phyloP scores from a whole-genome alignment of 2,888 invertebrate genomes.

The Adelognathus sp. region DNA sequence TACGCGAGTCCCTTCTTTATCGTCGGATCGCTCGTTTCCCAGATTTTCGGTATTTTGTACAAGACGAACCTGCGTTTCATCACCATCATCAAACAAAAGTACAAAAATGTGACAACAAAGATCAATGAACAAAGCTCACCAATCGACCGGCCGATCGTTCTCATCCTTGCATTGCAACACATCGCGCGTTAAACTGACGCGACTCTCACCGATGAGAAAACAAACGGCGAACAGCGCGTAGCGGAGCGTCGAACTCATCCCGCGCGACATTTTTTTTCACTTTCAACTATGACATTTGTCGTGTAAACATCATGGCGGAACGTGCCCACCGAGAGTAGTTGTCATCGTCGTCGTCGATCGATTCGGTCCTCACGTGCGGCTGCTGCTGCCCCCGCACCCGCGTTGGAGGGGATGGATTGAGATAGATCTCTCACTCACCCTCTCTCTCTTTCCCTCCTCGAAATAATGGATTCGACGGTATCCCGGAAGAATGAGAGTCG shows the following conservation, averaged over 20 bases:
- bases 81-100: constrained; percentile 11
- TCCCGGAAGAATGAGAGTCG: too few relatives aligned
- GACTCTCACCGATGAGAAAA: neutral
- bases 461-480: too few relatives aligned
- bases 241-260: neutral
- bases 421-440: too few relatives aligned
- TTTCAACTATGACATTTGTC: too few relatives aligned
- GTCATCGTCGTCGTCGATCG: too few relatives aligned
- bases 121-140: constrained; percentile 82
- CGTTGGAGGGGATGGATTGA: too few relatives aligned
- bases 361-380: too few relatives aligned
- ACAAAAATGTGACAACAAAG: neutral
- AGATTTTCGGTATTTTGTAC: constrained; percentile 90
- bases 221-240: neutral
- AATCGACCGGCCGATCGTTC: constrained; percentile 86
- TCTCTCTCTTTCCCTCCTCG: too few relatives aligned
- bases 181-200: neutral
- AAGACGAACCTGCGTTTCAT: constrained; percentile 89
- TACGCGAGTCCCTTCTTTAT: constrained; percentile 87
- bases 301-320: too few relatives aligned
- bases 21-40: constrained; percentile 81
- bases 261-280: constrained; percentile 23
- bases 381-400: too few relatives aligned
- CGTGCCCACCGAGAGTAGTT: too few relatives aligned
- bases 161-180: constrained; percentile 83